Evolutionary conservation across 2,888 invertebrate species (phyloP), one percentile per base, ranked within the genome.

Genomic region (Chironomus tentans): DNA sequence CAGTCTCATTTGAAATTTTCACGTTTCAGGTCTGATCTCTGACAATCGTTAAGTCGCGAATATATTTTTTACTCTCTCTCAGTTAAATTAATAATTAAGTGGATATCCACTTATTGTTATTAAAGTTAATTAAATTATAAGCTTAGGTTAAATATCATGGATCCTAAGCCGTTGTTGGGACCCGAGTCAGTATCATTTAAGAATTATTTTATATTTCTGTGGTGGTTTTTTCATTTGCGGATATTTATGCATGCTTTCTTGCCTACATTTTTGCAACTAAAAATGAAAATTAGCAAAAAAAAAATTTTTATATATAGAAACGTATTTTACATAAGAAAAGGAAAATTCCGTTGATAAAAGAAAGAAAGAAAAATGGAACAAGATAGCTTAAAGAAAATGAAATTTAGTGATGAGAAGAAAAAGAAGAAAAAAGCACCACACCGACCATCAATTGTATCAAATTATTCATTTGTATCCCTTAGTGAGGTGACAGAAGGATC

Each of bases 401-500:
- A 65, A 68, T 74, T 74, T 68, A 74, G 74, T 74, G 74, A 74
- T 68, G 74, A 68, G 18, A 28, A 62, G 46, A 62, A 65, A 38
- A 62, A 38, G 48, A 74, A 68, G 24, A 73, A 73, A 73, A 73
- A 73, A 73, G 46, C 73, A 73, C 73, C 73, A 73, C 73, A 74
- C 10, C 74, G 74, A 12, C 65, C 65, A 50, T 68, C 68, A 12
- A 74, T 65, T 76, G 56, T 48, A 70, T 78, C 78, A 24, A 77
- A 70, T 69, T 78, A 77, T 77, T 78, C 78, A 38, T 62, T 77
- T 76, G 74, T 76, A 77, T 84, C 86, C 77, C 83, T 82, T 82
- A 87, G 86, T 81, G 88, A 88, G 81, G 85, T 88, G 78, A 88
- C 88, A 18, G 88, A 88, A 73, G 88, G 88, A 78, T 87, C 88